Evolutionary conservation across 2,113 vertebrate species (phyloP), one percentile per base, ranked within the genome.

Genomic region (Lophura nycthemera): DNA sequence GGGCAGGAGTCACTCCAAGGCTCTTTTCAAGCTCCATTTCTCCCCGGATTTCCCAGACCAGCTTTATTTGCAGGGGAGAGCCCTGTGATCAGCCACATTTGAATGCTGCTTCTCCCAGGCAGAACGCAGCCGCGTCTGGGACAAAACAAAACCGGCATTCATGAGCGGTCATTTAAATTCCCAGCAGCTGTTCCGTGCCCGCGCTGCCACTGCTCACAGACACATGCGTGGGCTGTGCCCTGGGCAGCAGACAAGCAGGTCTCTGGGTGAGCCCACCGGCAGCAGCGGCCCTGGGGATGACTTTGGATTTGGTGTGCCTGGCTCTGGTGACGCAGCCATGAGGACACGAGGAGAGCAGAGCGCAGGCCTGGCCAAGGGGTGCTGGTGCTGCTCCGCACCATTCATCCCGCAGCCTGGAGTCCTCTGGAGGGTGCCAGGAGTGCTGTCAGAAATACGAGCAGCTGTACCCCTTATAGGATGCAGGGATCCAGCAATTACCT

Each of bases 61-160:
- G 48, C 66, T 79, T 50, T 74, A 22, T 80, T 42, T 10, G 15
- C 75, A 56, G 64, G 48, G 24, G 0, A 4, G 1, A 91, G 45
- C 57, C 85, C 84, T 3, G 3, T 43, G 75, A 72, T 77, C 2
- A 2, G 69, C 29, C 6, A 43, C 30, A 13, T 79, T 57, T 88
- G 34, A 84, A 88, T 45, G 48, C 91, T 38, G 88, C 69, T 83
- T n/a, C 84, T 40, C 64, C 9, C 0, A 22, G 86, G 66, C 59
- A 34, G 67, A 40, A 56, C 6, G 7, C 30, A 50, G 73, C 75
- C 30, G 0, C 0, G 57, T 63, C 94, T 48, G 94, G 88, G 91
- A 69, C 76, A 25, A 59, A 95, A 95, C 94, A 95, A 95, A 95
- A 50, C 91, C 90, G 42, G 76, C 91, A 96, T 96, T 97, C 93